phyloP scores from a whole-genome alignment of 1,140 invertebrate species.

The Scaptomyza graminum region DNA sequence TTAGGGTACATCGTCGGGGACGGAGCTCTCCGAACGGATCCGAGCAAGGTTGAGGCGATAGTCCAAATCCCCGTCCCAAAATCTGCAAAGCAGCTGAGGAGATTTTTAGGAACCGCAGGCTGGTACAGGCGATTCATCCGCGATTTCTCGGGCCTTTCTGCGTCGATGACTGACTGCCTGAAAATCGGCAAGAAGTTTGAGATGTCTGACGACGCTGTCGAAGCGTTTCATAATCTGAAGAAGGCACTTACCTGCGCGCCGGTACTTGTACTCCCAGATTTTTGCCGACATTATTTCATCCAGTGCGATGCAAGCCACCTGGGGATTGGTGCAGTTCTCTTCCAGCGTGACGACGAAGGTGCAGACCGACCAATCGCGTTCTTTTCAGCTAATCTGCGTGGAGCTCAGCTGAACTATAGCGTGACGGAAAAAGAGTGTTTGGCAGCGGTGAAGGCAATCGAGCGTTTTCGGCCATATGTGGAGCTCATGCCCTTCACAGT shows the following conservation, averaged over 20 bases:
- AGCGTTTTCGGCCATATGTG: constrained; percentile 24
- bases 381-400: too few relatives aligned
- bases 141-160: constrained; percentile 66
- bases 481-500: constrained; percentile 17
- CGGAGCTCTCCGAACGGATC: too few relatives aligned
- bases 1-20: too few relatives aligned
- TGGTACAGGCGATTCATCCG: constrained; percentile 78
- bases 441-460: constrained; percentile 16
- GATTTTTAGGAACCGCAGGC: constrained; percentile 58
- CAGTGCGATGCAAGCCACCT: constrained; percentile 50
- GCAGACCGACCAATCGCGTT: too few relatives aligned
- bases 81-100: constrained; percentile 9
- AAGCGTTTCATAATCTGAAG: too few relatives aligned
- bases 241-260: too few relatives aligned
- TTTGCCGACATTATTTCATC: constrained; percentile 26
- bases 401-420: background rate
- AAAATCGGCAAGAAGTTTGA: constrained; percentile 19
- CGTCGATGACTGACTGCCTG: constrained; percentile 43
- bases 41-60: too few relatives aligned
- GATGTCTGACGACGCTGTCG: too few relatives aligned
- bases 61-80: too few relatives aligned
- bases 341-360: constrained; percentile 53
- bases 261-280: constrained; percentile 20
- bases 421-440: background rate
- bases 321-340: constrained; percentile 47